These are phyloP conservation scores for Harpagifer antarcticus DNA, from an alignment of 2,797 vertebrate genomes.

Conservation along the genomic window DNA sequence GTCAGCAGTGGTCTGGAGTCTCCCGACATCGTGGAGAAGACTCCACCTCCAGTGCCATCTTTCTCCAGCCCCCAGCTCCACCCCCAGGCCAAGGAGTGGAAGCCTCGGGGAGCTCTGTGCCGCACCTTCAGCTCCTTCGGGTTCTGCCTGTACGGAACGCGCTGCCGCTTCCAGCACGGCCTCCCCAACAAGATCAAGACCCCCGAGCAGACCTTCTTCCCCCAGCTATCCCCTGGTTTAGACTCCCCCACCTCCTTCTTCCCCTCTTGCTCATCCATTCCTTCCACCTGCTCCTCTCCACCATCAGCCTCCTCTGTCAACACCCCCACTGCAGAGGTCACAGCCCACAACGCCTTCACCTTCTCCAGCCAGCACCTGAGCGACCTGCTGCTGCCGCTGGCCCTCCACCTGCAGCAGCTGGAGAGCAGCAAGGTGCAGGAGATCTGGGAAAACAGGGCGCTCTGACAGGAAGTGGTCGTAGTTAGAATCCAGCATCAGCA, in stretches of 20 bases:
- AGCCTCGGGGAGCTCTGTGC: slow-evolving; percentile 76
- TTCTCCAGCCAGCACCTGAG: slow-evolving; percentile 86
- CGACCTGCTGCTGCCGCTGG: slow-evolving; percentile 84
- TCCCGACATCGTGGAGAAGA: background rate
- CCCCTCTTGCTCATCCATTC: slow-evolving; percentile 39
- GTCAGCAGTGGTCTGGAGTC: slow-evolving; percentile 4
- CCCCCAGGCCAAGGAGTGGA: slow-evolving; percentile 65
- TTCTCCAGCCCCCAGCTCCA: slow-evolving; percentile 15
- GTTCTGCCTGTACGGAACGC: slow-evolving; percentile 85
- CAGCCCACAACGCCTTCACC: slow-evolving; percentile 83
- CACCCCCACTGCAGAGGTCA: slow-evolving; percentile 61
- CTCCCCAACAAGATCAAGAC: slow-evolving; percentile 74
- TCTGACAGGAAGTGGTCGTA: slow-evolving; percentile 1
- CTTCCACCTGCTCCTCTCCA: slow-evolving; percentile 68
- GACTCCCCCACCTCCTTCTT: slow-evolving; percentile 65
- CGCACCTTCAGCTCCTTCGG: slow-evolving; percentile 84
- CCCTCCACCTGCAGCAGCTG: slow-evolving; percentile 83
- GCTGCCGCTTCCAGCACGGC: slow-evolving; percentile 85
- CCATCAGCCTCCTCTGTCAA: slow-evolving; percentile 62
- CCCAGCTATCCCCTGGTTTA: slow-evolving; percentile 45
- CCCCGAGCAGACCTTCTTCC: background rate
- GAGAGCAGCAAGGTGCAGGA: slow-evolving; percentile 70
- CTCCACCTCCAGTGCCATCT: fast-evolving
- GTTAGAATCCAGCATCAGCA: background rate
- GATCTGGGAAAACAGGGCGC: slow-evolving; percentile 65